Evolutionary conservation across 1,140 invertebrate genomes (phyloP).

Genomic region (Hycleus phaleratus): DNA sequence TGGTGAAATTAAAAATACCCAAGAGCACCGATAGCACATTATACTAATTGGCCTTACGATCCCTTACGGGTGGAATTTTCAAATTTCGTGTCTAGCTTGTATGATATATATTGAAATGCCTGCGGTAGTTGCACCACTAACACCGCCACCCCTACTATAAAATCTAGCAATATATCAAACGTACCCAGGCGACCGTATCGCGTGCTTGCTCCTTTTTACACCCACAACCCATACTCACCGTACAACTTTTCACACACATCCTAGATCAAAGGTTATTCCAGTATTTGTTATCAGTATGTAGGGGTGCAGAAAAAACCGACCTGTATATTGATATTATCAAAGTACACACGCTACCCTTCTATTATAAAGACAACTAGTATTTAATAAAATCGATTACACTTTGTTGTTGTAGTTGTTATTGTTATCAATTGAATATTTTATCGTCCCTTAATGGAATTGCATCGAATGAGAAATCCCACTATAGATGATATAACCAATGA

Average conservation of each 20-base stretch:
- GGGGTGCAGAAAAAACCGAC: no score
- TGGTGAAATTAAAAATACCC: slow-evolving; percentile 29
- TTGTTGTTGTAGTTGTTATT: no score
- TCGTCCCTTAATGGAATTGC: no score
- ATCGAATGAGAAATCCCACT: no score
- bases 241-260: no score
- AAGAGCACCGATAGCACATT: slow-evolving; percentile 8
- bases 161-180: slow-evolving; percentile 14
- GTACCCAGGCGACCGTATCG: slow-evolving; percentile 8
- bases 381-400: no score
- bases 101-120: slow-evolving; percentile 20
- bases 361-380: no score
- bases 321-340: no score
- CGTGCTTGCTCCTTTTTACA: slow-evolving; percentile 11
- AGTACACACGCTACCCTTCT: no score
- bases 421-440: no score
- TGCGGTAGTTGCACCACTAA: slow-evolving; percentile 14
- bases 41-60: slow-evolving; percentile 19
- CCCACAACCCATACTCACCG: not conserved
- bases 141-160: slow-evolving; percentile 1
- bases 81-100: slow-evolving; percentile 16
- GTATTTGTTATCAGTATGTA: no score
- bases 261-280: slow-evolving; percentile 4
- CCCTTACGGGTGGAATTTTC: slow-evolving; percentile 20
- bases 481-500: no score